These are phyloP conservation scores for Hydrotaea diabolus DNA, from an alignment of 2,888 invertebrate genomes.

Conservation along the genomic window DNA sequence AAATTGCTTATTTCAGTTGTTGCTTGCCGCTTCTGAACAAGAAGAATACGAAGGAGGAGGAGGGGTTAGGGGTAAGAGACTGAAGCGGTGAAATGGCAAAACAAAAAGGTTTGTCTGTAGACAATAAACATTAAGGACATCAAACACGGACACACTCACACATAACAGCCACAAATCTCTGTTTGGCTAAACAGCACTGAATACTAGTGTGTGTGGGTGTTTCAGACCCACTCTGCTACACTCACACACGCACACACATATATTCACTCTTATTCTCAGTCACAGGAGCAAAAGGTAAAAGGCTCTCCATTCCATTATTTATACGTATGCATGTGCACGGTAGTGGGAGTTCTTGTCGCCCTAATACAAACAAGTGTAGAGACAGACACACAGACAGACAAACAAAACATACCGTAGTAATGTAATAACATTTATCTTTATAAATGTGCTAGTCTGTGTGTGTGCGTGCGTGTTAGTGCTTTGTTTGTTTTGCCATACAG, in stretches of 20 bases:
- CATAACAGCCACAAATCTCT: not conserved
- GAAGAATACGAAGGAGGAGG: too few relatives aligned
- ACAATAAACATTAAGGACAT: constrained; percentile 1
- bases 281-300: not conserved
- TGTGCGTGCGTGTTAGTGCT: not conserved
- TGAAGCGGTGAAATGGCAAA: not conserved
- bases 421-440: constrained; percentile 46
- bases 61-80: too few relatives aligned
- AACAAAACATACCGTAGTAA: not conserved
- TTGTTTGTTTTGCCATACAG: not conserved
- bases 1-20: constrained; percentile 34
- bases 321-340: not conserved
- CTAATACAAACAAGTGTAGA: not conserved
- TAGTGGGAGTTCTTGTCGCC: not conserved
- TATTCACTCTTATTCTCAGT: not conserved
- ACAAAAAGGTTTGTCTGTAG: not conserved
- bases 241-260: not conserved
- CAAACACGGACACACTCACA: not conserved
- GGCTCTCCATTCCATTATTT: constrained; percentile 15
- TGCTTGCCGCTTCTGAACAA: not conserved
- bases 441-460: not conserved
- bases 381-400: not conserved
- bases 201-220: not conserved
- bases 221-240: too few relatives aligned
- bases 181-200: too few relatives aligned